A percentile compares a stretch with the other conserved stretches of the same genome.
Conservation (phyloP, 1,140 invertebrate species). For the Ephestia elutella region DNA sequence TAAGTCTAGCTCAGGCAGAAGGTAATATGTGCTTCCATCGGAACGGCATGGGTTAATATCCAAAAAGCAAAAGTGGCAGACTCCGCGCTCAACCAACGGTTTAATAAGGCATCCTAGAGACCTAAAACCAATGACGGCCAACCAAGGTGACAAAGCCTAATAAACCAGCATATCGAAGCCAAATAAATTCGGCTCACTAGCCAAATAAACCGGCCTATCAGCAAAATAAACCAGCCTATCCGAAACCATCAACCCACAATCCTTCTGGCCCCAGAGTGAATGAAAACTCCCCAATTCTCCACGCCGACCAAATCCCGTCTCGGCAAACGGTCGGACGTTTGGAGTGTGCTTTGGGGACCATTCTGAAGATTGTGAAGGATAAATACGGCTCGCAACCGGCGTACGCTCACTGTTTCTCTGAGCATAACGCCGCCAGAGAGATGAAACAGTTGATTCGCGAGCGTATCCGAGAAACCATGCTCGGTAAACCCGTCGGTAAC, state of each 20-base stretch:
- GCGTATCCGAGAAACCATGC: conserved; percentile 42
- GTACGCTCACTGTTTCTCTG: conserved; percentile 16
- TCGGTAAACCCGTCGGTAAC: conserved; percentile 35
- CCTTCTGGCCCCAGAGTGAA: neutral
- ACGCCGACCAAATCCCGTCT: conserved; percentile 23
- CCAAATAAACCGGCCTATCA: conserved; percentile 19
- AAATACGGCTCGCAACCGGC: conserved; percentile 6
- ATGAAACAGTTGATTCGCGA: conserved; percentile 45
- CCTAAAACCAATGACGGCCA: conserved; percentile 19
- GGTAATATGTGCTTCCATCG: neutral
- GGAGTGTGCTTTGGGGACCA: conserved; percentile 46
- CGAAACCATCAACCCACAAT: too few species aligned
- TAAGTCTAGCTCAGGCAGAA: neutral
- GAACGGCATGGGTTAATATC: neutral
- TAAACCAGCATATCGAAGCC: conserved; percentile 16
- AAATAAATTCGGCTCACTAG: conserved; percentile 9
- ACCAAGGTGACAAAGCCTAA: conserved; percentile 31
- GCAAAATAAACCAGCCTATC: conserved; percentile 10
- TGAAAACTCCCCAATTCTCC: conserved; percentile 19
- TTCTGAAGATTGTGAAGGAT: conserved; percentile 41
- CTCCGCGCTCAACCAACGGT: conserved; percentile 5
- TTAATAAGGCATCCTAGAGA: neutral
- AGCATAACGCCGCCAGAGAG: conserved; percentile 16
- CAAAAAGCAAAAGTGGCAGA: neutral
- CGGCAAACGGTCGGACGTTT: conserved; percentile 43